Conservation (phyloP, 2,797 vertebrate genomes). For the Arrhamphus sclerolepis region DNA sequence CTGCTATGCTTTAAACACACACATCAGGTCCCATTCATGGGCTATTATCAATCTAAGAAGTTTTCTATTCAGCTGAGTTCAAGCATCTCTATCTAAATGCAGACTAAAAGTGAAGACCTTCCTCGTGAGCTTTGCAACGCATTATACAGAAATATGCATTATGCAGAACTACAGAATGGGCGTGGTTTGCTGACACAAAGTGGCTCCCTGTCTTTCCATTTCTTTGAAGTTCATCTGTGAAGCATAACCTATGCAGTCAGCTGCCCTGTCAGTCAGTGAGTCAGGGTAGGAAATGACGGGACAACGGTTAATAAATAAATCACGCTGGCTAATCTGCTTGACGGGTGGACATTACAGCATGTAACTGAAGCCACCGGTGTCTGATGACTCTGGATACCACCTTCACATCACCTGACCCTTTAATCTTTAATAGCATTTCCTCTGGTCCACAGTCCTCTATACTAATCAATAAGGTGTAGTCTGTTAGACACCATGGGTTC, state of each 20-base stretch:
- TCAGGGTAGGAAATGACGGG: constrained; percentile 57
- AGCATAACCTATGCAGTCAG: constrained; percentile 30
- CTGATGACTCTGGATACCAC: constrained; percentile 79
- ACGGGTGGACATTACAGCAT: constrained; percentile 72
- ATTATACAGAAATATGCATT: too few relatives aligned
- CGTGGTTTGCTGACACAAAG: constrained; percentile 21
- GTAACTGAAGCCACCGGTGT: constrained; percentile 79
- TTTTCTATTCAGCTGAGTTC: too few relatives aligned
- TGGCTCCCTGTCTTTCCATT: constrained; percentile 28
- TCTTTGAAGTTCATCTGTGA: constrained; percentile 60
- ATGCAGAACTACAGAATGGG: too few relatives aligned
- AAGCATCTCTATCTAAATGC: constrained; percentile 1
- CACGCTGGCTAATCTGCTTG: constrained; percentile 81
- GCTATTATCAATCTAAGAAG: constrained; percentile 12
- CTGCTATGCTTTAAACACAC: constrained; percentile 16
- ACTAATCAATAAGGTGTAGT: constrained; percentile 71
- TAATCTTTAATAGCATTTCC: constrained; percentile 81
- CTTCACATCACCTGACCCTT: constrained; percentile 80
- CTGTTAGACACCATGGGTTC: constrained; percentile 54
- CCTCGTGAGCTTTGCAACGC: constrained; percentile 1
- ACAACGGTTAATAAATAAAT: constrained; percentile 84
- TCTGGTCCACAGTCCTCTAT: constrained; percentile 60
- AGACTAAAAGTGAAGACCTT: constrained; percentile 1
- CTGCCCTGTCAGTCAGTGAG: constrained; percentile 18
- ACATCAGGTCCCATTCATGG: constrained; percentile 25